These are phyloP conservation scores for Plagiodera versicolora DNA, from an alignment of 2,888 invertebrate genomes.

Conservation along the genomic window DNA sequence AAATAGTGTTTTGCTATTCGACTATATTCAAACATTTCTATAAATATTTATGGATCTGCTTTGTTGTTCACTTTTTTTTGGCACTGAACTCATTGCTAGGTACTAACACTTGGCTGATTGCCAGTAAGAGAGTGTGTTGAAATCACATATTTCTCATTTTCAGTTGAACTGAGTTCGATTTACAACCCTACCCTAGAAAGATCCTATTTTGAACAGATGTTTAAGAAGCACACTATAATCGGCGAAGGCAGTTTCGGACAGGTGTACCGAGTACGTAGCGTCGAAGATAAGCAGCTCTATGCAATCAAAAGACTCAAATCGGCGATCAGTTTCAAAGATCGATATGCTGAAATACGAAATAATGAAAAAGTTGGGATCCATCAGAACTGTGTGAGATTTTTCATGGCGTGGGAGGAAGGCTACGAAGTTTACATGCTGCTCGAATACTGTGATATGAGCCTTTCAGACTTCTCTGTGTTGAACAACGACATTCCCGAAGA, in stretches of 20 bases:
- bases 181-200: constrained; percentile 50
- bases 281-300: constrained; percentile 67
- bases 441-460: constrained; percentile 68
- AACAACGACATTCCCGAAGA: constrained; percentile 63
- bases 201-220: constrained; percentile 70
- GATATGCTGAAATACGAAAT: constrained; percentile 67
- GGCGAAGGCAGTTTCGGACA: constrained; percentile 78
- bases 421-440: constrained; percentile 69
- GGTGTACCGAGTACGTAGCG: constrained; percentile 68
- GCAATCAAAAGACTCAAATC: constrained; percentile 71
- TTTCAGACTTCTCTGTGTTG: constrained; percentile 61
- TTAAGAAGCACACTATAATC: constrained; percentile 62
- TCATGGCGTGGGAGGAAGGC: constrained; percentile 74
- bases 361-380: constrained; percentile 70
- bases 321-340: constrained; percentile 60
- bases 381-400: constrained; percentile 67
- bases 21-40: too few species aligned
- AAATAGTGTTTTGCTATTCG: too few species aligned
- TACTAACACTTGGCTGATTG: too few species aligned
- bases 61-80: too few species aligned
- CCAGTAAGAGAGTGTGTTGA: too few species aligned
- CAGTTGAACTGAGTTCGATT: constrained; percentile 42
- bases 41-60: too few species aligned
- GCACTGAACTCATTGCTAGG: too few species aligned
- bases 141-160: too few species aligned